Conservation (phyloP, 2,797 vertebrate species). For the Sebastes diaconus region DNA sequence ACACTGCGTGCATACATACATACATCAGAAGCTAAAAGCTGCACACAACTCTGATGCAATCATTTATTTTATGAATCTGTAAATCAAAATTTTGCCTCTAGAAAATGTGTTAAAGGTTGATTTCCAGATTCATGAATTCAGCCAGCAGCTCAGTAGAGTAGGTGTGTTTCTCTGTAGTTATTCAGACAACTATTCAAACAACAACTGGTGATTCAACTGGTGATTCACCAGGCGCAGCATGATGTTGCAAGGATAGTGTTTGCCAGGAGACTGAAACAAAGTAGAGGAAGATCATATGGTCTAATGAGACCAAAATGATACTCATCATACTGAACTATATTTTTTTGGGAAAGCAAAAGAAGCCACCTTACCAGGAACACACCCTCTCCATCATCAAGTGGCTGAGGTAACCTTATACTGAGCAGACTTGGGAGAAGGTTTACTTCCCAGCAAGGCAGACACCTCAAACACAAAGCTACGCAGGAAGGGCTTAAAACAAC, state of each 20-base stretch:
- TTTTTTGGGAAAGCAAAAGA: no score
- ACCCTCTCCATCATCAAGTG: no score
- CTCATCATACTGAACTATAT: neutral
- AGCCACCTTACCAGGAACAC: no score
- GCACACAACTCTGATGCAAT: neutral
- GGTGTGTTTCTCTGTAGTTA: neutral
- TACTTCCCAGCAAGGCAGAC: neutral
- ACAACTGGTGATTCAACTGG: neutral
- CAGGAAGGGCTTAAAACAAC: neutral
- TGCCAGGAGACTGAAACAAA: neutral
- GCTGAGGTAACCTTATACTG: no score
- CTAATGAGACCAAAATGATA: neutral
- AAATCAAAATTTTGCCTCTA: neutral
- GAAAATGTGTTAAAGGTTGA: neutral
- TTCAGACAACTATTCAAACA: neutral
- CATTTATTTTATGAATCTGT: no score
- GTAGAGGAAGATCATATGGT: neutral
- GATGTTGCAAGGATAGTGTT: neutral
- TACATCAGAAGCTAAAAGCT: neutral
- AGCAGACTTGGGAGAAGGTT: neutral
- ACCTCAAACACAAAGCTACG: neutral
- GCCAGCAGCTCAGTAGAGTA: neutral
- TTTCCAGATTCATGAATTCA: neutral
- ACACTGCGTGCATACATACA: neutral
- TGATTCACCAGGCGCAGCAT: conserved; percentile 6